Evolutionary conservation across 1,140 invertebrate genomes (phyloP).

Genomic region (Neomicropteryx cornuta): DNA sequence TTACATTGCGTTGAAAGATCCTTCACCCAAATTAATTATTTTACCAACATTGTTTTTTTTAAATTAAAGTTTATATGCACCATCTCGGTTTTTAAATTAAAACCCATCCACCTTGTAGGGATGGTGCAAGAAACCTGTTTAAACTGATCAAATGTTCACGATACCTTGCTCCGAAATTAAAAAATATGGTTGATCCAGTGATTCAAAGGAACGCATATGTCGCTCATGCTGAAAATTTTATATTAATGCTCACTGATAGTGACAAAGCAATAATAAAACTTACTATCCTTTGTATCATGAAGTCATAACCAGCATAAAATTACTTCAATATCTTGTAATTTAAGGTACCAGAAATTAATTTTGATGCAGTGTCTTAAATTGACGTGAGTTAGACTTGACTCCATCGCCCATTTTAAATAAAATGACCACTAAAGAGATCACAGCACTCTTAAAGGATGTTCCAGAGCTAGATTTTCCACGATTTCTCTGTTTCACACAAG

Average conservation of each 20-base stretch:
- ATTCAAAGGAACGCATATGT: conserved; percentile 19
- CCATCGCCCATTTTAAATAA: background rate
- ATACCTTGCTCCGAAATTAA: conserved; percentile 9
- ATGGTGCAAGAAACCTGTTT: conserved; percentile 6
- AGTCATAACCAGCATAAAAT: conserved; percentile 5
- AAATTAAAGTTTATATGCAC: conserved; percentile 7
- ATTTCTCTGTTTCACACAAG: background rate
- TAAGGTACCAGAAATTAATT: conserved; percentile 12
- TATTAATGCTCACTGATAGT: conserved; percentile 17
- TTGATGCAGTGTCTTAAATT: conserved; percentile 3
- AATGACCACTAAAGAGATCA: background rate
- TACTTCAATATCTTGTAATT: conserved; percentile 6
- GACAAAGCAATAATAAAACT: conserved; percentile 12
- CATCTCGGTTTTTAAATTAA: conserved; percentile 3
- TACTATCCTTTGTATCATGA: conserved; percentile 8
- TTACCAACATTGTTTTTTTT: conserved; percentile 6
- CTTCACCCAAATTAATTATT: conserved; percentile 1
- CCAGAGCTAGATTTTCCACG: background rate
- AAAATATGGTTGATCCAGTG: conserved; percentile 14
- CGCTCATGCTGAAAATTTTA: conserved; percentile 17
- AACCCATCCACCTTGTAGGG: conserved; percentile 5
- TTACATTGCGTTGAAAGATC: no score
- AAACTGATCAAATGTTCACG: conserved; percentile 7
- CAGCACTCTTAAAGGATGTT: background rate
- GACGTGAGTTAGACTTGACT: background rate